A percentile compares a stretch with the other conserved stretches of the same genome.
Conservation (phyloP, 35 echinoderm and acorn worm genomes). For the Lytechinus variegatus region DNA sequence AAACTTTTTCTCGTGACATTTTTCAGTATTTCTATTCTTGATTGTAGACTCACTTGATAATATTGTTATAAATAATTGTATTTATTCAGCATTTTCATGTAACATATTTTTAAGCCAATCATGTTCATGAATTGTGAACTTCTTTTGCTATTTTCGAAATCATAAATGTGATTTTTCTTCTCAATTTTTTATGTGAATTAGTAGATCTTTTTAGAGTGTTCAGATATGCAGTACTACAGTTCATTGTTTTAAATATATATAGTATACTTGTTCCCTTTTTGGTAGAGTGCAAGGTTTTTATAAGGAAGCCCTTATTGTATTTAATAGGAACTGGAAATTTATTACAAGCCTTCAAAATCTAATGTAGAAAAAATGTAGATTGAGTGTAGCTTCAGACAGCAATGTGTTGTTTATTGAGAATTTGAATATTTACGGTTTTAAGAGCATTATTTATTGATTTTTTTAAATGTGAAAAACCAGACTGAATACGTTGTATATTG, state of each 20-base stretch:
- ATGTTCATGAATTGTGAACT: neutral
- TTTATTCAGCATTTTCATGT: neutral
- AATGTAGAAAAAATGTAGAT: neutral
- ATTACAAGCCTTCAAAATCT: neutral
- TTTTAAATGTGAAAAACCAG: neutral
- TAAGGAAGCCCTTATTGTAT: neutral
- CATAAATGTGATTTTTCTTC: neutral
- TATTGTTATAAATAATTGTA: neutral
- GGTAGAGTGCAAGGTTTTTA: neutral
- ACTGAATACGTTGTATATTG: neutral
- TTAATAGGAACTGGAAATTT: neutral
- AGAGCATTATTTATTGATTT: neutral
- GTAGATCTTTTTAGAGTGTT: neutral
- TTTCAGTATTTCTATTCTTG: neutral
- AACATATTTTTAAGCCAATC: neutral
- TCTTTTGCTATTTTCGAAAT: neutral
- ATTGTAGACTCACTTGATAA: neutral
- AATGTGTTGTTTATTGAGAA: neutral
- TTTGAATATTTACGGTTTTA: neutral
- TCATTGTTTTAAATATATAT: neutral
- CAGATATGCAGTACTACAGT: neutral
- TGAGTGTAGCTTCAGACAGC: neutral
- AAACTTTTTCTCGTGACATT: neutral
- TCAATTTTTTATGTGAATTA: neutral
- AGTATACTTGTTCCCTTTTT: neutral